These are phyloP conservation scores for Mycetomoellerius zeteki DNA, from an alignment of 1,140 invertebrate genomes.

Conservation along the genomic window DNA sequence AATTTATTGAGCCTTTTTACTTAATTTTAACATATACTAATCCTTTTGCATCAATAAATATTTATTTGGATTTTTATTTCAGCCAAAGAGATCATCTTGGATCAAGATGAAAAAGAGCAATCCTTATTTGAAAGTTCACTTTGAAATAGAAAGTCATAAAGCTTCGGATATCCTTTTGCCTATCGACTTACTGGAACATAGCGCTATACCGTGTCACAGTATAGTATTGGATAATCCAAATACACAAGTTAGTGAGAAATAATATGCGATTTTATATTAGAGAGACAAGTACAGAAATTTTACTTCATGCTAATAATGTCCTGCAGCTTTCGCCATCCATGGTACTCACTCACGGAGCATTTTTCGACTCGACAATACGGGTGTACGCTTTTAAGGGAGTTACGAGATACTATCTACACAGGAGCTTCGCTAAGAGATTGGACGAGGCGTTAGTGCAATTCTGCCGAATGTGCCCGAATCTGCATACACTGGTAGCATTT, in stretches of 20 bases:
- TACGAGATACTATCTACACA: constrained; percentile 87
- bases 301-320: neutral
- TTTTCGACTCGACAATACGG: constrained; percentile 82
- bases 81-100: constrained; percentile 86
- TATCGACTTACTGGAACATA: constrained; percentile 86
- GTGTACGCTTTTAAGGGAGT: constrained; percentile 88
- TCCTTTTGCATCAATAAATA: neutral
- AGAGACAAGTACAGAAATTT: neutral
- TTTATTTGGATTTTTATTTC: constrained; percentile 54
- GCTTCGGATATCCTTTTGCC: constrained; percentile 86
- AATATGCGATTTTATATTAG: neutral
- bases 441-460: constrained; percentile 88
- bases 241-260: constrained; percentile 86
- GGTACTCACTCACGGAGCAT: constrained; percentile 78
- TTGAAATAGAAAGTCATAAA: constrained; percentile 87
- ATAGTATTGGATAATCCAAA: constrained; percentile 90
- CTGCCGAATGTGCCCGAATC: constrained; percentile 88
- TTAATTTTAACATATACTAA: too few species aligned
- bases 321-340: constrained; percentile 76
- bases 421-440: constrained; percentile 88
- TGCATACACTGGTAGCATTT: constrained; percentile 88
- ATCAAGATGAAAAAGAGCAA: constrained; percentile 87
- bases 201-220: constrained; percentile 89
- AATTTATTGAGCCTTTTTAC: too few species aligned
- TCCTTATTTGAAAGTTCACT: constrained; percentile 88